Base-by-base conservation (phyloP, 2,797 vertebrate species). In the Sylvia borin region DNA sequence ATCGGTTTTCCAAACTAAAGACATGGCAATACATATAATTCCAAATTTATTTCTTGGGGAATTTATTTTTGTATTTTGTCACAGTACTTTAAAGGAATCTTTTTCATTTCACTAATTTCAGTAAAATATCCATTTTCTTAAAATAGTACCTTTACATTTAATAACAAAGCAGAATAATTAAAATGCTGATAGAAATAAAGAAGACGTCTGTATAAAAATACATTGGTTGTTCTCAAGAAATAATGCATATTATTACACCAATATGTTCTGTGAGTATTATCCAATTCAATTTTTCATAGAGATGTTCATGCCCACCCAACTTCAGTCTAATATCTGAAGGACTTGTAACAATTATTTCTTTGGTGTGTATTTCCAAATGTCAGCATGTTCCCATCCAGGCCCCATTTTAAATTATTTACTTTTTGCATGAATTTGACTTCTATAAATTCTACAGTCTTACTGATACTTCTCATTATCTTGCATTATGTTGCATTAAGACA, bases 401-500 rank as follows among this genome's bases (percentile, higher is more conserved):
- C 34, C 3, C 9, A 55, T 55, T 83, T 92, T 27, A 15, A 10
- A 16, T 21, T 50, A 75, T 75, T 71, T 29, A 34, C 20, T 45
- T 64, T 80, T 66, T 80, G 29, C 16, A 13, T 17, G 13, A 62
- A 13, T 53, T 83, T 34, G 31, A 80, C 62, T 76, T 80, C 51
- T 47, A 27, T 22, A 31, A 48, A 78, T 71, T 45, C 53, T 76
- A 27, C 15, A 60, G 9, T 7, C 19, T 71, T 54, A 79, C 1
- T 74, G 58, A 90, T 38, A 54, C 5, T 57, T 82, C 38, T 74
- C 8, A 61, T 74, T 68, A 61, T 74, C 15, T n/a, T n/a, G n/a
- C n/a, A n/a, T n/a, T n/a, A n/a, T 65, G 34, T 0, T 83, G 19
- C 0, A 1, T 43, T 61, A 74, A 54, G 47, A 72, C 13, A 57